phyloP scores from a whole-genome alignment of 2,888 invertebrate genomes.

The Dolichopus griseipennis region DNA sequence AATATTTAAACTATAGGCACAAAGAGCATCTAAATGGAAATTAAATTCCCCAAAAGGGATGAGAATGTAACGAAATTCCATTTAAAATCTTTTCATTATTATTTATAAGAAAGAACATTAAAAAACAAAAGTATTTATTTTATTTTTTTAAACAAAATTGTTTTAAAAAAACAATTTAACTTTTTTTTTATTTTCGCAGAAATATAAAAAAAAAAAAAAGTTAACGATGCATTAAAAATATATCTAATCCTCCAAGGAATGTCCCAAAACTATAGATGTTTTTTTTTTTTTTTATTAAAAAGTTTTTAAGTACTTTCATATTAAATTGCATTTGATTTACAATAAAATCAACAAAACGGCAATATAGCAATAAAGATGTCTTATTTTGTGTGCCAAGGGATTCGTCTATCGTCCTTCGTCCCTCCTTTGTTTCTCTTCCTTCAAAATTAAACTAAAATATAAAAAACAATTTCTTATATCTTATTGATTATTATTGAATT shows the following conservation, averaged over 20 bases:
- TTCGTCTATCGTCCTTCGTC: neutral
- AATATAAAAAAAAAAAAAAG: neutral
- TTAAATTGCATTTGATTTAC: neutral
- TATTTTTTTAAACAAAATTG: too few relatives aligned
- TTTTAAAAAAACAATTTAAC: neutral
- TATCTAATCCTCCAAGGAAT: neutral
- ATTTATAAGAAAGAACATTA: neutral
- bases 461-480: neutral
- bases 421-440: too few relatives aligned
- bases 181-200: neutral
- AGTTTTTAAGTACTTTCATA: neutral
- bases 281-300: neutral
- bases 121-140: neutral
- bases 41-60: neutral
- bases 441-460: too few relatives aligned
- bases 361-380: neutral
- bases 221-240: constrained; percentile 6
- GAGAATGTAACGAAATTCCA: too few relatives aligned
- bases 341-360: too few relatives aligned
- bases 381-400: neutral
- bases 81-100: constrained; percentile 1
- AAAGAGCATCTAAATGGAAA: neutral
- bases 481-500: constrained; percentile 3
- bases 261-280: neutral
- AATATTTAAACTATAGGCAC: too few relatives aligned